phyloP scores from a whole-genome alignment of 2,888 invertebrate species.

The Steromphala cineraria region DNA sequence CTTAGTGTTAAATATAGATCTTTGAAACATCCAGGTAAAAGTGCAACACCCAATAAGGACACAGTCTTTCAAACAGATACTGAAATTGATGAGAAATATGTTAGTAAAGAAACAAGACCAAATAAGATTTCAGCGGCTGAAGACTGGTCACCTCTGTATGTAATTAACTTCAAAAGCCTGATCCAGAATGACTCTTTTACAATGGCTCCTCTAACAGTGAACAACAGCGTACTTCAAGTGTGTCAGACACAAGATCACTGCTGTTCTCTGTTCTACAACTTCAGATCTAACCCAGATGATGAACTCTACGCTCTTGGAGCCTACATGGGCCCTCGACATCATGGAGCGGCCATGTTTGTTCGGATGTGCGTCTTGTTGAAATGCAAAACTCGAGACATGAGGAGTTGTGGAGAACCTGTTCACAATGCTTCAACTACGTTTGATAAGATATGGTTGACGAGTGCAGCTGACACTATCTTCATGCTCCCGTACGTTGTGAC shows the following conservation, averaged over 20 bases:
- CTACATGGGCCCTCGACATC: slow-evolving; percentile 58
- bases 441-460: slow-evolving; percentile 32
- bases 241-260: slow-evolving; percentile 54
- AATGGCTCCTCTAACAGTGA: slow-evolving; percentile 40
- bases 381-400: slow-evolving; percentile 38
- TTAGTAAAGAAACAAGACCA: too few relatives aligned
- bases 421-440: slow-evolving; percentile 41
- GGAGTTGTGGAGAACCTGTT: slow-evolving; percentile 44
- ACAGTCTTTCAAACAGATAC: too few relatives aligned
- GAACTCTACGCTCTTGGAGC: slow-evolving; percentile 58
- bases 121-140: too few relatives aligned
- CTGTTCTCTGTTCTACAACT: slow-evolving; percentile 48
- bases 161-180: slow-evolving; percentile 26
- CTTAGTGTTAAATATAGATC: too few relatives aligned
- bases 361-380: slow-evolving; percentile 56
- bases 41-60: too few relatives aligned
- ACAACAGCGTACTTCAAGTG: slow-evolving; percentile 37
- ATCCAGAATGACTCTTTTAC: slow-evolving; percentile 46
- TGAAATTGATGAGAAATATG: too few relatives aligned
- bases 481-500: slow-evolving; percentile 53
- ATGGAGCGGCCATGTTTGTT: slow-evolving; percentile 56
- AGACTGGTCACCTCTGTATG: neutral
- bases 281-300: slow-evolving; percentile 20
- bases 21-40: too few relatives aligned
- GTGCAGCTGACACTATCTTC: slow-evolving; percentile 41